Conservation (phyloP, 2,797 vertebrate species). For the Fistularia tabacaria region DNA sequence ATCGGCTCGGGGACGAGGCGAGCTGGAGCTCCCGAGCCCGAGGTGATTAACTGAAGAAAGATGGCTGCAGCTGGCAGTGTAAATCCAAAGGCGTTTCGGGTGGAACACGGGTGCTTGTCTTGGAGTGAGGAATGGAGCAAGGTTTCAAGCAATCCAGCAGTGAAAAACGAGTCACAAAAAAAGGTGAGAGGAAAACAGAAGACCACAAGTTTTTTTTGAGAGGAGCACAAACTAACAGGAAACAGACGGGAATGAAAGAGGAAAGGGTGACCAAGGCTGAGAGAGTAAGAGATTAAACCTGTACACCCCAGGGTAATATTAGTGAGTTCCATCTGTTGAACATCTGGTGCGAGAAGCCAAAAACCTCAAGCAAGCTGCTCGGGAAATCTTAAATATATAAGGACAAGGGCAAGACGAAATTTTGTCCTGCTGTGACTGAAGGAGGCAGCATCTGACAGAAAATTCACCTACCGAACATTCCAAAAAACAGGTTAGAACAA, state of each 20-base stretch:
- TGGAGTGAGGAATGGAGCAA: constrained; percentile 68
- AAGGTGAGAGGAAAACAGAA: neutral
- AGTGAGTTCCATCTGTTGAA: constrained; percentile 63
- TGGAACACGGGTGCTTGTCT: constrained; percentile 71
- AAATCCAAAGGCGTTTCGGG: constrained; percentile 73
- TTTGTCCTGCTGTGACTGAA: constrained; percentile 16
- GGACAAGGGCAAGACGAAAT: constrained; percentile 9
- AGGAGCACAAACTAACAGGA: neutral
- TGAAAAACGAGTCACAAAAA: constrained; percentile 43
- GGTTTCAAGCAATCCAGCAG: constrained; percentile 54
- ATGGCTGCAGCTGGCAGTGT: constrained; percentile 61
- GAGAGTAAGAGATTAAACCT: constrained; percentile 41
- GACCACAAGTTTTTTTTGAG: neutral
- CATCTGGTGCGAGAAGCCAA: constrained; percentile 58
- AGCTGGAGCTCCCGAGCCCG: constrained; percentile 57
- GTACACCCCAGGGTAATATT: constrained; percentile 48
- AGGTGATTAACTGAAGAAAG: constrained; percentile 76
- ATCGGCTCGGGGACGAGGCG: constrained; percentile 58
- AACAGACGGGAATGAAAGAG: constrained; percentile 2
- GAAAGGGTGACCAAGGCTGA: constrained; percentile 24
- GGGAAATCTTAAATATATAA: constrained; percentile 51
- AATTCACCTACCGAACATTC: neutral
- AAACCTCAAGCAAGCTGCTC: constrained; percentile 39
- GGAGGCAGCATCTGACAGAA: constrained; percentile 3
- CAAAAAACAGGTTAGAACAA: neutral